Conservation (phyloP, 2,113 vertebrate species). For the Calidris pygmaea region DNA sequence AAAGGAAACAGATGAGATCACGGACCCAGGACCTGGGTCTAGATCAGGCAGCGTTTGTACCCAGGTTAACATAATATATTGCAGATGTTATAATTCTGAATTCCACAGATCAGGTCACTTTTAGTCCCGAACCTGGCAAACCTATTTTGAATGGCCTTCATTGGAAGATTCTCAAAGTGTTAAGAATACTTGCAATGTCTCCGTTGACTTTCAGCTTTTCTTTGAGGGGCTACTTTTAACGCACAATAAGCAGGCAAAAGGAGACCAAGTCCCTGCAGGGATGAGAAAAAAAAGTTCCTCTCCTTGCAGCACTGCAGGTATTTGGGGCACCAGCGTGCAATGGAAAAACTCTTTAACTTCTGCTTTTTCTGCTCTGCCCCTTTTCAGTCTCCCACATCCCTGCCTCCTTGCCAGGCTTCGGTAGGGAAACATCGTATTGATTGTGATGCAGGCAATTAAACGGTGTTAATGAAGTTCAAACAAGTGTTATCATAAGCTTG, state of each 20-base stretch:
- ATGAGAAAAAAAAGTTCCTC: not conserved
- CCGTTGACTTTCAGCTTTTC: not conserved
- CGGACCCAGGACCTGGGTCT: fast-evolving
- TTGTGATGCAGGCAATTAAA: slow-evolving; percentile 71
- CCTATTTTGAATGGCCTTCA: not conserved
- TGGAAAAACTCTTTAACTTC: slow-evolving; percentile 3
- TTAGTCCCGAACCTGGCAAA: not conserved
- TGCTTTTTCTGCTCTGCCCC: slow-evolving; percentile 27
- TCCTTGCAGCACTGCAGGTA: not conserved
- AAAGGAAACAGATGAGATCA: not conserved
- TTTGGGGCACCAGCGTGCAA: not conserved
- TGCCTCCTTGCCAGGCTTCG: not conserved
- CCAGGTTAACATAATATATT: not conserved
- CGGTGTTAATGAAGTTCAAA: slow-evolving; percentile 67
- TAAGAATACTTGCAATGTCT: not conserved
- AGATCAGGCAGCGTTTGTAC: not conserved
- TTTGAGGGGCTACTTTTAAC: not conserved
- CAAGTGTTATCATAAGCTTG: slow-evolving; percentile 72
- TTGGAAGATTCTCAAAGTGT: not conserved
- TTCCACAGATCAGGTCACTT: not conserved
- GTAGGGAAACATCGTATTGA: slow-evolving; percentile 72
- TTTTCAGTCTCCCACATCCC: not conserved
- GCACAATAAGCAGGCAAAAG: not conserved
- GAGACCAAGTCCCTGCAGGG: not conserved
- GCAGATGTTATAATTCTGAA: not conserved